Evolutionary conservation across 1,140 invertebrate genomes (phyloP), one percentile per base, ranked within the genome.

Genomic region (Plutomurus gul): DNA sequence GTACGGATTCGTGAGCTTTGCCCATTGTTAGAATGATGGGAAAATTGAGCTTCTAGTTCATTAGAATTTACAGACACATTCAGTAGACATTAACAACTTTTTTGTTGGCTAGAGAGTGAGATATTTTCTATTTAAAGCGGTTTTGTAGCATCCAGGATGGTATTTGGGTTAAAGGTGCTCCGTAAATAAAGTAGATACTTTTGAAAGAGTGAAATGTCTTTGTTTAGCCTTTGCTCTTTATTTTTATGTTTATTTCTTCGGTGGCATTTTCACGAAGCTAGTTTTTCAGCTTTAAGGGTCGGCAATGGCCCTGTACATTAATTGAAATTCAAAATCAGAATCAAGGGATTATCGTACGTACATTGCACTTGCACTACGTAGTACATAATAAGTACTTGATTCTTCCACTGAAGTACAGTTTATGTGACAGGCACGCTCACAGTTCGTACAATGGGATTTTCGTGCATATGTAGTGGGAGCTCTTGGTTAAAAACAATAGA

Each of bases 231-330:
- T 33, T 65, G 13, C 25, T 65, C 30, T 30, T 65, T 65, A 65
- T 65, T 65, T 65, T 65, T 51, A 51, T 65, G 56, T 65, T 65
- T 65, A 65, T 65, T 30, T 30, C n/a, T n/a, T n/a, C 27, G 27
- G 27, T 65, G 56, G 36, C 56, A 65, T 65, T 33, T 65, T 65
- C 36, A 65, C 36, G 56, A 65, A 27, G 56, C 56, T n/a, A 65
- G 30, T 65, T 25, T 65, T 65, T 33, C 22, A 65, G 30, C 56
- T 13, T 65, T 25, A n/a, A n/a, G 36, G 47, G 47, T 51, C 25
- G 47, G n/a, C n/a, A n/a, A n/a, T 51, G 47, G 47, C 47, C 25
- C 18, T 51, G 25, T 51, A 22, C 25, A 18, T 51, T 51, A 51
- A 51, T 65, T 65, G 25, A 33, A 65, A 65, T 65, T 65, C 27